phyloP scores from a whole-genome alignment of 2,797 vertebrate genomes.

The Naso thynnoides region DNA sequence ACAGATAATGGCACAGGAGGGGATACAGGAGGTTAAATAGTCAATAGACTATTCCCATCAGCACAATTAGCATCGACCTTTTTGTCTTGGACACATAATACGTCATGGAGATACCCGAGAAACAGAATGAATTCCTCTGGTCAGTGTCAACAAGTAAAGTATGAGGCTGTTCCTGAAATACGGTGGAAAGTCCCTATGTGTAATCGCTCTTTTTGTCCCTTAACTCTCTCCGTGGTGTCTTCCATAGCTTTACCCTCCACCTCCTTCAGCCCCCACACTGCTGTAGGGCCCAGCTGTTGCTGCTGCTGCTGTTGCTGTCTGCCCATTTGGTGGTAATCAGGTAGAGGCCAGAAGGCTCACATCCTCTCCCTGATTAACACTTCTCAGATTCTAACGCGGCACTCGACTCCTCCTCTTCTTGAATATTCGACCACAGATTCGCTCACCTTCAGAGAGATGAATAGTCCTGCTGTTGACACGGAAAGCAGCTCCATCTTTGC shows the following conservation, averaged over 20 bases:
- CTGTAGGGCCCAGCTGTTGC: constrained; percentile 76
- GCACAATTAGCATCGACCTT: constrained; percentile 37
- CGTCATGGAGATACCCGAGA: constrained; percentile 45
- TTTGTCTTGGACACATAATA: constrained; percentile 55
- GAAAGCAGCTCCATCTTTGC: constrained; percentile 50
- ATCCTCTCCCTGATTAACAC: constrained; percentile 95
- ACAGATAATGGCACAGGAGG: constrained; percentile 49
- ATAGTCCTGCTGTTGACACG: constrained; percentile 86
- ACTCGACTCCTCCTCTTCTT: constrained; percentile 83
- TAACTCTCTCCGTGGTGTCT: constrained; percentile 36
- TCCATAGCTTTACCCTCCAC: constrained; percentile 26
- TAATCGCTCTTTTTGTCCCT: constrained; percentile 31
- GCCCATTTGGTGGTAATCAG: constrained; percentile 95
- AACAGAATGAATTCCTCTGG: constrained; percentile 29
- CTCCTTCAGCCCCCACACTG: constrained; percentile 64
- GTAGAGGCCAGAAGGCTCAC: constrained; percentile 91
- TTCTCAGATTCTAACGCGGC: constrained; percentile 91
- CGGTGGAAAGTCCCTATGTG: constrained; percentile 30
- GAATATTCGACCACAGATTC: constrained; percentile 67
- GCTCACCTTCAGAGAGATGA: constrained; percentile 87
- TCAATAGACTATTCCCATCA: constrained; percentile 48
- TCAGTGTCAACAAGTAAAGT: constrained; percentile 17
- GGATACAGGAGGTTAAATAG: constrained; percentile 39
- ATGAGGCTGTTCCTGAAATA: constrained; percentile 35
- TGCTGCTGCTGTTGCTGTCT: constrained; percentile 34